Conservation (phyloP, 2,797 vertebrate genomes). For the Orestias chungarensis region DNA sequence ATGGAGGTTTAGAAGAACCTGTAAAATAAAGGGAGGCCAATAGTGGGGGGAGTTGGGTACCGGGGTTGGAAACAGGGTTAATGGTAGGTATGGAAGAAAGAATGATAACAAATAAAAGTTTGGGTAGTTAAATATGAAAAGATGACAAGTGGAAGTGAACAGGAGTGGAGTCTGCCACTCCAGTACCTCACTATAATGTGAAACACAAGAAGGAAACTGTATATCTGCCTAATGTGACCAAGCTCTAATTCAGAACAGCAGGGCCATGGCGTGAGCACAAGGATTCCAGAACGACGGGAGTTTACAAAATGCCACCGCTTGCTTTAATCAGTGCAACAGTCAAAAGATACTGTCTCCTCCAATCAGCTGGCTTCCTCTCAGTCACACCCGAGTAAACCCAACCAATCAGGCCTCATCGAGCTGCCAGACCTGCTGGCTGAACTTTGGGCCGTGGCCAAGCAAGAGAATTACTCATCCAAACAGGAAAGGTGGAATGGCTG, state of each 20-base stretch:
- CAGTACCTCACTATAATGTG: constrained; percentile 66
- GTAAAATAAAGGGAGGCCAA: constrained; percentile 15
- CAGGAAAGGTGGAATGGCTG: constrained; percentile 72
- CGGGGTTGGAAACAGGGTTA: background rate
- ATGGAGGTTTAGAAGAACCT: constrained; percentile 36
- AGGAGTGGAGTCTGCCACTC: constrained; percentile 52
- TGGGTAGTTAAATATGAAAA: constrained; percentile 2
- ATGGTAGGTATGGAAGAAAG: background rate
- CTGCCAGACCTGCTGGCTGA: constrained; percentile 58
- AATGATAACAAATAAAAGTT: background rate
- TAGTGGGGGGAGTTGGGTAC: background rate
- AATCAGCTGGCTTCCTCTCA: constrained; percentile 84
- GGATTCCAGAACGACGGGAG: constrained; percentile 71
- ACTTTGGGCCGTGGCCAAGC: constrained; percentile 69
- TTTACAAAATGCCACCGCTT: constrained; percentile 68
- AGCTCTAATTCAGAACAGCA: constrained; percentile 84
- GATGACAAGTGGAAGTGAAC: constrained; percentile 37
- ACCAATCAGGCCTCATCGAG: constrained; percentile 67
- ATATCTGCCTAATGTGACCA: constrained; percentile 81
- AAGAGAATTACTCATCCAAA: constrained; percentile 72
- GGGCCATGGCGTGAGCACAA: constrained; percentile 55
- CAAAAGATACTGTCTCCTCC: constrained; percentile 78
- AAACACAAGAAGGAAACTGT: constrained; percentile 85
- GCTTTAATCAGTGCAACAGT: constrained; percentile 82
- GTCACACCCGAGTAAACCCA: constrained; percentile 74